Evolutionary conservation across 2,888 invertebrate species (phyloP).

Genomic region (Pterostichus niger): DNA sequence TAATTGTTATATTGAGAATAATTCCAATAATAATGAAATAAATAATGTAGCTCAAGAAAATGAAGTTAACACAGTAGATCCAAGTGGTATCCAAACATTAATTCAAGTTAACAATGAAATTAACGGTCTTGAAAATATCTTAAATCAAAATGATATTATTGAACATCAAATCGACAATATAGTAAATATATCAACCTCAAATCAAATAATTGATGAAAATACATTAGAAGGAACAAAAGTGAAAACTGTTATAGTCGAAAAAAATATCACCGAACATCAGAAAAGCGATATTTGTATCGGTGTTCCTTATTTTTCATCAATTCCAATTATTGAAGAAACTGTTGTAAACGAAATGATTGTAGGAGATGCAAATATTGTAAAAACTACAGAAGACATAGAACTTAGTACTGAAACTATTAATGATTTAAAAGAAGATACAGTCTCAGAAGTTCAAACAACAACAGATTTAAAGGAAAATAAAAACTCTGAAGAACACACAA

Average conservation of each 20-base stretch:
- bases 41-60: neutral
- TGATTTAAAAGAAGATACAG: neutral
- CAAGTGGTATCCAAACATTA: neutral
- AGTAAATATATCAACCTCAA: too few species aligned
- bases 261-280: constrained; percentile 11
- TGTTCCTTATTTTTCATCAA: neutral
- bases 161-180: too few species aligned
- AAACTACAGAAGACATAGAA: too few species aligned
- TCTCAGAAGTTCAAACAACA: neutral
- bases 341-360: neutral
- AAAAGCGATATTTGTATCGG: neutral
- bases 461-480: too few species aligned
- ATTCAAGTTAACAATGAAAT: too few species aligned
- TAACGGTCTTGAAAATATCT: too few species aligned
- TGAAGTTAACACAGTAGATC: neutral
- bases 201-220: too few species aligned
- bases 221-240: neutral
- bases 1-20: neutral
- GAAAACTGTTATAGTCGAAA: neutral
- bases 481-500: too few species aligned
- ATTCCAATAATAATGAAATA: too few species aligned
- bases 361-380: neutral
- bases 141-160: too few species aligned
- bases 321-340: constrained; percentile 11
- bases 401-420: too few species aligned